These are phyloP conservation scores for Amblyjoppa proteus DNA, from an alignment of 2,888 invertebrate genomes.

Conservation along the genomic window DNA sequence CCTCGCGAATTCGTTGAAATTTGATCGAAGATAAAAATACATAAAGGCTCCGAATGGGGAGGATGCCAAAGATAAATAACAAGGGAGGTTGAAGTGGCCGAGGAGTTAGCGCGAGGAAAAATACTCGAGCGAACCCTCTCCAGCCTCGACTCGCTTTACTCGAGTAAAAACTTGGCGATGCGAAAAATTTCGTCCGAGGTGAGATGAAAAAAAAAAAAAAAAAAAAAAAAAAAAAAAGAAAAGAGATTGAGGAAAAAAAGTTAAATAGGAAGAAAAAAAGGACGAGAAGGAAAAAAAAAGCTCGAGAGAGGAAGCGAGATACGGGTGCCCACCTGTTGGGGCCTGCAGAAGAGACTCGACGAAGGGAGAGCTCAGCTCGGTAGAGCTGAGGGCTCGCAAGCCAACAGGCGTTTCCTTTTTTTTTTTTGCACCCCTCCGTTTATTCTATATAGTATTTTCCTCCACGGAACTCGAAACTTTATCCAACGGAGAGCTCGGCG, in stretches of 20 bases:
- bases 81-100: conserved; percentile 48
- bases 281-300: conserved; percentile 24
- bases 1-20: neutral
- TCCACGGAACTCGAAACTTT: conserved; percentile 62
- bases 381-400: conserved; percentile 63
- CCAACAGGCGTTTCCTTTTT: conserved; percentile 59
- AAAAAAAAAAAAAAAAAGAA: conserved; percentile 33
- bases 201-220: conserved; percentile 55
- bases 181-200: conserved; percentile 58
- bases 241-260: conserved; percentile 42
- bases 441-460: conserved; percentile 51
- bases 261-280: conserved; percentile 32
- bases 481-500: conserved; percentile 40
- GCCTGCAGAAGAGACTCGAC: conserved; percentile 55
- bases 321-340: conserved; percentile 67
- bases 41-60: neutral
- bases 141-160: conserved; percentile 53
- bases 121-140: conserved; percentile 51
- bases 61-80: neutral
- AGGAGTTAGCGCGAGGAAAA: conserved; percentile 36
- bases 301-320: conserved; percentile 59
- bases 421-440: conserved; percentile 38
- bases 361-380: conserved; percentile 59
- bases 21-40: neutral
- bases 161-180: conserved; percentile 61